Evolutionary conservation across 1,140 invertebrate genomes (phyloP).

Genomic region (Drosophila santomea): DNA sequence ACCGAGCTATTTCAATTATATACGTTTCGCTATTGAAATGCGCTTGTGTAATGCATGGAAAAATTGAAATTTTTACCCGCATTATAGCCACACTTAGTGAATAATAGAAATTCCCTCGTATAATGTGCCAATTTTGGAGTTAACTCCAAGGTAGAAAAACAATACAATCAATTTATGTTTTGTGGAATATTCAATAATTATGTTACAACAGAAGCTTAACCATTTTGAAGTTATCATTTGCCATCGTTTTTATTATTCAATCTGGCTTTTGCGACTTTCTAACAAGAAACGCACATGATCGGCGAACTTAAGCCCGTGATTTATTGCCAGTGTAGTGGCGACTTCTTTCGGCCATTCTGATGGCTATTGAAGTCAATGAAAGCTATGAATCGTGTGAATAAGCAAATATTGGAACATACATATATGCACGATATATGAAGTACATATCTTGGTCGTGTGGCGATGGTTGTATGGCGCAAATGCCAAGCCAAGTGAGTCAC

Average conservation of each 20-base stretch:
- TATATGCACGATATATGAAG: conserved; percentile 45
- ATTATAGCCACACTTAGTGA: conserved; percentile 1
- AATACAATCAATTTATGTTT: too few species aligned
- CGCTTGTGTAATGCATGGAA: conserved; percentile 9
- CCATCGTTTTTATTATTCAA: not conserved
- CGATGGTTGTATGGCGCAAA: conserved; percentile 56
- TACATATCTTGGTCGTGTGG: conserved; percentile 57
- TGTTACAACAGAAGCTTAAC: too few species aligned
- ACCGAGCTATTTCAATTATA: conserved; percentile 12
- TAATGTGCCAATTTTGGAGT: too few species aligned
- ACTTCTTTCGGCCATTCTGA: conserved; percentile 31
- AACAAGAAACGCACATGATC: not conserved
- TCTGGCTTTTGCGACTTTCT: not conserved
- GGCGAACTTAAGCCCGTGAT: conserved; percentile 2
- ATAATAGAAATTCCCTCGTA: not conserved
- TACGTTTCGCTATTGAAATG: conserved; percentile 14
- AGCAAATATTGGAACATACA: conserved; percentile 49
- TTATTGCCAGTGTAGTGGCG: not conserved
- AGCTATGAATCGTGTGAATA: conserved; percentile 53
- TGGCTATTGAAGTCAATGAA: conserved; percentile 31
- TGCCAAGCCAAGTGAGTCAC: conserved; percentile 80
- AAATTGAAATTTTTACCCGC: not conserved
- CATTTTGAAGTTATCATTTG: not conserved
- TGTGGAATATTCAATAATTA: too few species aligned
- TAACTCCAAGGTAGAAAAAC: too few species aligned